Evolutionary conservation across 2,888 invertebrate genomes (phyloP).

Genomic region (Caenorhabditis uteleia): DNA sequence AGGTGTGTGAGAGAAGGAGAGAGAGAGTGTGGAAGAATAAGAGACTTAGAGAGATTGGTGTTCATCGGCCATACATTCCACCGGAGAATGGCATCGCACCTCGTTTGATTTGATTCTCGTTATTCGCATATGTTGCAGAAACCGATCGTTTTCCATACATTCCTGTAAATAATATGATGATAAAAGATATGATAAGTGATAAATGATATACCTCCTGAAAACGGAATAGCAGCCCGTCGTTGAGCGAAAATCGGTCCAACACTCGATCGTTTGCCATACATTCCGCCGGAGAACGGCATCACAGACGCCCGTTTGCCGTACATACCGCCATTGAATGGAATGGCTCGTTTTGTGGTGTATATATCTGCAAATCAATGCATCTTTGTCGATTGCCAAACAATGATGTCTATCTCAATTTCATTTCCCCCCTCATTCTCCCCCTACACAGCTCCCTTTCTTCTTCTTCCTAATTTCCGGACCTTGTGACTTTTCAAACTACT

Average conservation of each 20-base stretch:
- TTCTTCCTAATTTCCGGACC: too few species aligned
- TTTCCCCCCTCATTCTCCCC: too few species aligned
- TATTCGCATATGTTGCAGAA: slow-evolving; percentile 26
- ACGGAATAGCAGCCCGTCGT: slow-evolving; percentile 25
- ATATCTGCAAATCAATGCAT: slow-evolving; percentile 10
- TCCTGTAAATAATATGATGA: slow-evolving; percentile 11
- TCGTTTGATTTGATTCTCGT: slow-evolving; percentile 34
- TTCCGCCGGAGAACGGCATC: slow-evolving; percentile 51
- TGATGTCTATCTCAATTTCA: too few species aligned
- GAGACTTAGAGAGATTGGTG: slow-evolving; percentile 1
- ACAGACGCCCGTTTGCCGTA: slow-evolving; percentile 47
- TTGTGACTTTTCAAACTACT: too few species aligned
- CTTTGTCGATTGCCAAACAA: too few species aligned
- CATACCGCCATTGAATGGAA: slow-evolving; percentile 55
- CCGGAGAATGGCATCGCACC: slow-evolving; percentile 35
- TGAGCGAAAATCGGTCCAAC: slow-evolving; percentile 16
- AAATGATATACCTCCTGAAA: slow-evolving; percentile 20
- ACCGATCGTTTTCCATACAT: slow-evolving; percentile 38
- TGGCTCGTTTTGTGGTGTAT: slow-evolving; percentile 17
- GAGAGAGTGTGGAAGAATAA: slow-evolving; percentile 3
- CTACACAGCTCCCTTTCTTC: too few species aligned
- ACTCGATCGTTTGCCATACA: slow-evolving; percentile 45
- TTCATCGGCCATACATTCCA: slow-evolving; percentile 7
- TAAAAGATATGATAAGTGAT: background rate
- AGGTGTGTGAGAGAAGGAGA: slow-evolving; percentile 7